Evolutionary conservation across 2,888 invertebrate genomes (phyloP).

Genomic region (Griposia aprilina): DNA sequence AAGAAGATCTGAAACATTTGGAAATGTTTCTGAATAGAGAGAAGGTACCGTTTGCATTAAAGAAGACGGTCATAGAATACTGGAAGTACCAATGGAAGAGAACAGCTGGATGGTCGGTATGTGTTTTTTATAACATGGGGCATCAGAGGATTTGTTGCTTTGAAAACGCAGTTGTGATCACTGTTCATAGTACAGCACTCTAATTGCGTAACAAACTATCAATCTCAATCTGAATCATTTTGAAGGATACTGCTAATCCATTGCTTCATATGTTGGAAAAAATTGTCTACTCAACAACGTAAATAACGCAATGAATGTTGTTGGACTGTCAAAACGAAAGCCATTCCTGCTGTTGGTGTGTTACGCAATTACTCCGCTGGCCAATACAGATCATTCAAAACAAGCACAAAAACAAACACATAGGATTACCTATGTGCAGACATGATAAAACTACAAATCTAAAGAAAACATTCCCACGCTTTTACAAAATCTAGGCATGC

Average conservation of each 20-base stretch:
- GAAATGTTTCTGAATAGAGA: slow-evolving; percentile 85
- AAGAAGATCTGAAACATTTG: slow-evolving; percentile 87
- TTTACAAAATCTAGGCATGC: background rate
- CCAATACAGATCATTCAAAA: background rate
- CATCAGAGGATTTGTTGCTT: background rate
- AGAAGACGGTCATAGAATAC: slow-evolving; percentile 82
- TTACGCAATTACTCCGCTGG: too few relatives aligned
- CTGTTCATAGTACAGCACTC: background rate
- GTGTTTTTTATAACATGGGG: slow-evolving; percentile 51
- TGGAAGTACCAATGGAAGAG: slow-evolving; percentile 90
- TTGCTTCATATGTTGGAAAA: too few relatives aligned
- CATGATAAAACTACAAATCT: background rate
- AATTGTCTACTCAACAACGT: too few relatives aligned
- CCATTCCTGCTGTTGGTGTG: too few relatives aligned
- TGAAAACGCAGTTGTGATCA: background rate
- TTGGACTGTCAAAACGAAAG: too few relatives aligned
- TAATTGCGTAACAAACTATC: too few relatives aligned
- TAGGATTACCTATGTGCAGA: background rate
- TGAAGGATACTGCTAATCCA: too few relatives aligned
- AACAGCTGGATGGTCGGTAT: slow-evolving; percentile 88
- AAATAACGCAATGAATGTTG: too few relatives aligned
- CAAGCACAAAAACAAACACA: background rate
- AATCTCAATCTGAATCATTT: too few relatives aligned
- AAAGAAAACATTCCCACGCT: background rate
- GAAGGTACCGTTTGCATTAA: slow-evolving; percentile 80